Evolutionary conservation across 2,797 vertebrate genomes (phyloP).

Genomic region (Jordanella pulchra): DNA sequence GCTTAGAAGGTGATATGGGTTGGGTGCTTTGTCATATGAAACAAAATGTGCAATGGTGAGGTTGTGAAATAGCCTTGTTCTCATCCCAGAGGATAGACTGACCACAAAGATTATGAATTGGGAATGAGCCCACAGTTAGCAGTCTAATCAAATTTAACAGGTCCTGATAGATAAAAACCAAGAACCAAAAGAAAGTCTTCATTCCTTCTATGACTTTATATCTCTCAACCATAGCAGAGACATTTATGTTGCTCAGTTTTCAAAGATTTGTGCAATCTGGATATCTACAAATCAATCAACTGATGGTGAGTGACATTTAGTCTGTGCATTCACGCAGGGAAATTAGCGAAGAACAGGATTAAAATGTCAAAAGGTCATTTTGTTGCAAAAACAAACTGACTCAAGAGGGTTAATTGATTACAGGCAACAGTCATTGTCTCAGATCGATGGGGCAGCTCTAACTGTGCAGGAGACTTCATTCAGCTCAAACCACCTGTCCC

Average conservation of each 20-base stretch:
- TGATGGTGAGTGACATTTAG: conserved; percentile 2
- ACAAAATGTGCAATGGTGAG: too few relatives aligned
- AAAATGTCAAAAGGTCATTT: conserved; percentile 11
- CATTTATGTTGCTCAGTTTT: neutral
- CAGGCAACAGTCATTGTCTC: conserved; percentile 2
- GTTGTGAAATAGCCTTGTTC: too few relatives aligned
- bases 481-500: neutral
- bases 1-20: too few relatives aligned
- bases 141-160: neutral
- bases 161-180: neutral
- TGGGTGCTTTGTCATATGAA: too few relatives aligned
- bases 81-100: too few relatives aligned
- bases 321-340: neutral
- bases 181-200: neutral
- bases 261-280: neutral
- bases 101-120: too few relatives aligned
- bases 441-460: neutral
- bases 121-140: too few relatives aligned
- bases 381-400: conserved; percentile 4
- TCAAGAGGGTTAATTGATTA: neutral
- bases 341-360: neutral
- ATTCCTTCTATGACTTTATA: neutral
- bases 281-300: neutral
- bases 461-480: neutral
- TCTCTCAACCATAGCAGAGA: neutral